phyloP scores from a whole-genome alignment of 2,888 invertebrate genomes.

The Pasiphila rectangulata region DNA sequence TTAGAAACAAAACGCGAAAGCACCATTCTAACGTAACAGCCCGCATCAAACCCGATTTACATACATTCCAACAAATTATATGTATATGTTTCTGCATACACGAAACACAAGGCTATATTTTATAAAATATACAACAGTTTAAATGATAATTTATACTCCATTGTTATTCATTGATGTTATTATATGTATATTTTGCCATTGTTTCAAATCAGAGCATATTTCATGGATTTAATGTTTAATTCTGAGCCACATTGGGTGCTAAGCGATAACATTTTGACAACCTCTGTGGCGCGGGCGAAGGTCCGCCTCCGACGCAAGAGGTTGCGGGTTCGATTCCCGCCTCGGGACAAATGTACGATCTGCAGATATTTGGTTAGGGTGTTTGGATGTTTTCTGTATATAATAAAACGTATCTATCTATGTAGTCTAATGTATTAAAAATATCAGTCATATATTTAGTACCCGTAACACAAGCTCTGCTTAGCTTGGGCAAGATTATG shows the following conservation, averaged over 20 bases:
- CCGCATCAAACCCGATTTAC: constrained; percentile 9
- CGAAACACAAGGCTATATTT: constrained; percentile 73
- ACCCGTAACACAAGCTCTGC: too few relatives aligned
- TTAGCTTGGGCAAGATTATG: too few relatives aligned
- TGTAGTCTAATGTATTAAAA: too few relatives aligned
- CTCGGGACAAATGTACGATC: too few relatives aligned
- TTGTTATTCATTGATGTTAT: constrained; percentile 82
- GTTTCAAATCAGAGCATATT: constrained; percentile 82
- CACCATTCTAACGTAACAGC: neutral
- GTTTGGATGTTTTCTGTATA: too few relatives aligned
- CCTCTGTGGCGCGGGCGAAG: too few relatives aligned
- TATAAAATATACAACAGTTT: constrained; percentile 80
- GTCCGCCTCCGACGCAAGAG: too few relatives aligned
- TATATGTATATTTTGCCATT: constrained; percentile 81
- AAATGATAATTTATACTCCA: constrained; percentile 81
- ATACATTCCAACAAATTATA: constrained; percentile 59
- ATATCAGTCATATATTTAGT: too few relatives aligned
- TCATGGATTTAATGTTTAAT: constrained; percentile 78
- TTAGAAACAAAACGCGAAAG: too few relatives aligned
- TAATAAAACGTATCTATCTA: too few relatives aligned
- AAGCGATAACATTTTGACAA: constrained; percentile 13
- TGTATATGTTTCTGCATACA: constrained; percentile 51
- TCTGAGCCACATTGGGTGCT: constrained; percentile 33
- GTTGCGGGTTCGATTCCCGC: too few relatives aligned
- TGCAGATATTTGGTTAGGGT: too few relatives aligned